Percentiles rank a stretch among this genome's conserved stretches.
Conservation (phyloP, 2,888 invertebrate species). For the Caradrina clavipalpis region DNA sequence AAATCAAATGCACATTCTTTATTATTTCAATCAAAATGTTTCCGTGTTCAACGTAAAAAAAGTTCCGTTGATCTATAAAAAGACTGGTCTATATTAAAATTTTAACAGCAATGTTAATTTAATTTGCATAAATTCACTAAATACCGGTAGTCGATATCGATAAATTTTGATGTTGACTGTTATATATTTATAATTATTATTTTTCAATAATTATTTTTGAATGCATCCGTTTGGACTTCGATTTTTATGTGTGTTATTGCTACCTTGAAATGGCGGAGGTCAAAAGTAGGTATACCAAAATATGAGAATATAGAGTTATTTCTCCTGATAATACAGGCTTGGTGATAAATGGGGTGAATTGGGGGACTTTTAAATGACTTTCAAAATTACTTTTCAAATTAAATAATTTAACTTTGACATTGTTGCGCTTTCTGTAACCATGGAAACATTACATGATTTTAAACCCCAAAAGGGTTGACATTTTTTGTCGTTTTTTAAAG, state of each 20-base stretch:
- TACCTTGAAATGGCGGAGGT: slow-evolving; percentile 16
- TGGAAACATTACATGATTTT: too few relatives aligned
- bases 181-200: background rate
- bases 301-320: background rate
- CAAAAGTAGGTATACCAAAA: background rate
- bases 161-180: slow-evolving; percentile 10
- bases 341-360: too few relatives aligned
- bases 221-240: slow-evolving; percentile 33
- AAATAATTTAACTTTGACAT: too few relatives aligned
- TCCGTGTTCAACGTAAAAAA: slow-evolving; percentile 21
- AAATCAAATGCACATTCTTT: slow-evolving; percentile 3
- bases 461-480: too few relatives aligned
- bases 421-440: too few relatives aligned
- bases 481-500: too few relatives aligned
- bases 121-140: slow-evolving; percentile 49
- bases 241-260: slow-evolving; percentile 6
- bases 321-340: too few relatives aligned
- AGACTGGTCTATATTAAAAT: slow-evolving; percentile 13
- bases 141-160: slow-evolving; percentile 45
- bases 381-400: too few relatives aligned
- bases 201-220: slow-evolving; percentile 20
- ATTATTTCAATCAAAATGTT: background rate
- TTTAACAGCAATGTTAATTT: slow-evolving; percentile 11
- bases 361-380: too few relatives aligned
- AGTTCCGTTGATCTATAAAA: slow-evolving; percentile 37